Evolutionary conservation across 2,113 vertebrate species (phyloP), one percentile per base, ranked within the genome.

Genomic region (Archilochus colubris): DNA sequence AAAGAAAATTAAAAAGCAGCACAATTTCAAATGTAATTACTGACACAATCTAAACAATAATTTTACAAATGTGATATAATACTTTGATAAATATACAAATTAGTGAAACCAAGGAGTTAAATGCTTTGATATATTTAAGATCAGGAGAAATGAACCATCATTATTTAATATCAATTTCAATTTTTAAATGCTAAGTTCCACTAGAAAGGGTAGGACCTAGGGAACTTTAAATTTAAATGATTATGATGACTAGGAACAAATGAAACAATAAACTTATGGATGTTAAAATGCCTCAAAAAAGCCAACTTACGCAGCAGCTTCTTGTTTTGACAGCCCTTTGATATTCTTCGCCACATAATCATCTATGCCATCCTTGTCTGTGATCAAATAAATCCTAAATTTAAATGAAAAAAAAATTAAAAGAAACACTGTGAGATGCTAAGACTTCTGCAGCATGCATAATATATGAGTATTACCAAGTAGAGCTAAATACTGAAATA

Each of bases 271-370:
- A 97, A 96, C 88, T 96, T 97, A 93, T 79, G 91, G 91, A 88
- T 96, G 96, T 96, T 97, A 97, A 97, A 97, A 96, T 76, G 85
- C 88, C 74, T 97, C 27, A 54, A 96, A 98, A 96, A 97, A 96
- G 57, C 93, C 83, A 96, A 98, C 98, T 98, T 98, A 98, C 98
- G 89, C 97, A 77, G 97, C 97, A 88, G 97, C 97, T 94, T 98
- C 98, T 94, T 98, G 89, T 97, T 98, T 97, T 93, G 98, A 98
- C 97, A 98, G 68, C 24, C 98, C 98, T 98, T 98, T 98, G 97
- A 98, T 98, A 97, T 98, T 98, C 96, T 83, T 93, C 46, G 78
- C 97, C 95, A 97, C 91, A 93, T 98, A 98, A 97, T 93, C 96
- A 97, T 98, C 98, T 96, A 98, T 97, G 97, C 96, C 97, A 92